phyloP scores from a whole-genome alignment of 2,797 vertebrate species.

The Zalophus californianus region DNA sequence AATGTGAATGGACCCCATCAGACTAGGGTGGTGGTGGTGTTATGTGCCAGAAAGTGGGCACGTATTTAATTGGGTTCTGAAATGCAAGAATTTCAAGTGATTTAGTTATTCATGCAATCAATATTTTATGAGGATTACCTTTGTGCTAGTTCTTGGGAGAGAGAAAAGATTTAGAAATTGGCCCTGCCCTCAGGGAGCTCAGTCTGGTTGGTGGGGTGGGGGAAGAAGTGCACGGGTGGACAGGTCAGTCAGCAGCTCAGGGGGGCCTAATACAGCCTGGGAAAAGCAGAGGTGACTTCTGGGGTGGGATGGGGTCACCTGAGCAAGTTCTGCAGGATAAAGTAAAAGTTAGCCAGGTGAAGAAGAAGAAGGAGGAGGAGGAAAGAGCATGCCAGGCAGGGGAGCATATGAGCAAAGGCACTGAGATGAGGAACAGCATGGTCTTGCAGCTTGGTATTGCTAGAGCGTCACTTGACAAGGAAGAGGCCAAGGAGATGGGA shows the following conservation, averaged over 20 bases:
- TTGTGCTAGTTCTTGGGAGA: neutral
- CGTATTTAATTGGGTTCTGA: constrained; percentile 9
- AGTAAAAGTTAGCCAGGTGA: neutral
- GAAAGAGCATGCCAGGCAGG: neutral
- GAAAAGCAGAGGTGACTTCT: neutral
- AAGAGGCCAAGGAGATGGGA: neutral
- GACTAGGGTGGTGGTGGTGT: neutral
- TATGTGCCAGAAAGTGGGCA: neutral
- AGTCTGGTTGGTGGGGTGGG: no score
- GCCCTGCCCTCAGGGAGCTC: neutral
- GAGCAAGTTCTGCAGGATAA: neutral
- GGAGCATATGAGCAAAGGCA: neutral
- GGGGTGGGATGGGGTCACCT: neutral
- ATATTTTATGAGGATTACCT: neutral
- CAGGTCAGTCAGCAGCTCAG: neutral
- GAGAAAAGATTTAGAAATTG: neutral
- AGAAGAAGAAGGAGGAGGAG: neutral
- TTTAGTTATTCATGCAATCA: neutral
- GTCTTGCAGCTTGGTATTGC: neutral
- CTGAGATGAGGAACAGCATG: rapidly evolving
- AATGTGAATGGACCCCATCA: rapidly evolving
- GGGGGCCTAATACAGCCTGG: no score
- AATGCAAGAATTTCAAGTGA: neutral
- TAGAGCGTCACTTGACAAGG: neutral
- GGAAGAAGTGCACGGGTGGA: neutral